A percentile compares a stretch with the other conserved stretches of the same genome.
Evolutionary conservation across 2,888 invertebrate genomes (phyloP).

Genomic region (Drosophila engyochracea): DNA sequence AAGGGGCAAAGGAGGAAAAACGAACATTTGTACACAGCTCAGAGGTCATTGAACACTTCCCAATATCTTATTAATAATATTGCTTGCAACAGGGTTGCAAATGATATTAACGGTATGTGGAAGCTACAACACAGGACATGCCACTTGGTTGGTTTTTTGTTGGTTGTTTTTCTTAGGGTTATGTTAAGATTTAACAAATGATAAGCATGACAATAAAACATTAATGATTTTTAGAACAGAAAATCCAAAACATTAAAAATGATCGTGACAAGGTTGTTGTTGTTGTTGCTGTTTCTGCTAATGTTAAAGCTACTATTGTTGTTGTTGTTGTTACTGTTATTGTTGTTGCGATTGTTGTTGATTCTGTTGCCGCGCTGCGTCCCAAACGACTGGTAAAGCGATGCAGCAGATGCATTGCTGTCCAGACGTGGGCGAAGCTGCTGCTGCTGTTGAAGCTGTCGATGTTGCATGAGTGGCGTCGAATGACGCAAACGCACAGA

Average conservation of each 20-base stretch:
- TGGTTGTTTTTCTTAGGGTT: neutral
- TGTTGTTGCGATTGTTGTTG: conserved; percentile 43
- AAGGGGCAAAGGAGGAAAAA: neutral
- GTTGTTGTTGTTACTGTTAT: conserved; percentile 54
- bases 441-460: conserved; percentile 42
- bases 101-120: conserved; percentile 4
- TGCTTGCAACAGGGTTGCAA: conserved; percentile 4
- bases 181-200: conserved; percentile 35
- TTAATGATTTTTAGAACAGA: conserved; percentile 76
- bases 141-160: conserved; percentile 24
- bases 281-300: conserved; percentile 65
- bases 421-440: conserved; percentile 57
- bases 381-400: conserved; percentile 72
- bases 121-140: conserved; percentile 53
- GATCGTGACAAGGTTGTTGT: conserved; percentile 82
- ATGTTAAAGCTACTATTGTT: conserved; percentile 55
- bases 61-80: conserved; percentile 5
- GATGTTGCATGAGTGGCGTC: conserved; percentile 73
- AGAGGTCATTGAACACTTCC: neutral
- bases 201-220: conserved; percentile 20
- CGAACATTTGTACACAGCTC: neutral
- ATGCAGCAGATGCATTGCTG: conserved; percentile 49
- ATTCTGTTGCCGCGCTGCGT: conserved; percentile 33
- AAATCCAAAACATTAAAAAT: conserved; percentile 85
- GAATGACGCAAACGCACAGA: conserved; percentile 80